Percentiles rank a stretch among this genome's conserved stretches.
Conservation (phyloP, 2,888 invertebrate genomes). For the Tetanocera ferruginea region DNA sequence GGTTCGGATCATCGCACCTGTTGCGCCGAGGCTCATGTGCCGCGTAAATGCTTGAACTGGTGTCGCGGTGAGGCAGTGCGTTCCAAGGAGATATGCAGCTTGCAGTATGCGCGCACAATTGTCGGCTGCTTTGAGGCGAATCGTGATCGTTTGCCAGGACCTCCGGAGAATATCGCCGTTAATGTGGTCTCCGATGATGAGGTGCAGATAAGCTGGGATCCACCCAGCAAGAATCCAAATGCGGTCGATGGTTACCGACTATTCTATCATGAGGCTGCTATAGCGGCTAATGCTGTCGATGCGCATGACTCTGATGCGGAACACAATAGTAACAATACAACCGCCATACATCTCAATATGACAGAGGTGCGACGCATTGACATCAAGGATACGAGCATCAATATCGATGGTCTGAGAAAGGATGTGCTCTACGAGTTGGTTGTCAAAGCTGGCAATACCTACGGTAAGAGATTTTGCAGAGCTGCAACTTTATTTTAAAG, state of each 20-base stretch:
- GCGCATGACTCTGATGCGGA: constrained; percentile 38
- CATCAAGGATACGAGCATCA: constrained; percentile 79
- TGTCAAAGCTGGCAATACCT: constrained; percentile 84
- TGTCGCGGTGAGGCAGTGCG: constrained; percentile 83
- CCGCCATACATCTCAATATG: constrained; percentile 55
- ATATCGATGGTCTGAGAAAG: constrained; percentile 79
- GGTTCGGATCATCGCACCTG: constrained; percentile 87
- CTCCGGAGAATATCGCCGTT: constrained; percentile 78
- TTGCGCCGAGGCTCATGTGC: constrained; percentile 84
- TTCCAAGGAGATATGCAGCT: constrained; percentile 76
- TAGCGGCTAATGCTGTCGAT: constrained; percentile 42
- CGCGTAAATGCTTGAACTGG: constrained; percentile 85
- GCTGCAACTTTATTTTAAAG: not conserved
- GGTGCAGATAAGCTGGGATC: constrained; percentile 81
- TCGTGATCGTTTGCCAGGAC: constrained; percentile 82
- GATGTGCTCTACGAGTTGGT: constrained; percentile 84
- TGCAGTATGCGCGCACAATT: constrained; percentile 81
- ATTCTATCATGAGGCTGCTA: constrained; percentile 81
- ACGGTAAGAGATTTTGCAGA: constrained; percentile 71
- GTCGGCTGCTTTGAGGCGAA: constrained; percentile 87
- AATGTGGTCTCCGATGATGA: constrained; percentile 74
- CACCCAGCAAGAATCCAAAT: constrained; percentile 85
- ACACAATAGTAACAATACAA: constrained; percentile 42
- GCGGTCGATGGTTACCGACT: constrained; percentile 87
- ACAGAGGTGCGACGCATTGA: constrained; percentile 78